Evolutionary conservation across 2,113 vertebrate species (phyloP).

Genomic region (Triplophysa dalaica): DNA sequence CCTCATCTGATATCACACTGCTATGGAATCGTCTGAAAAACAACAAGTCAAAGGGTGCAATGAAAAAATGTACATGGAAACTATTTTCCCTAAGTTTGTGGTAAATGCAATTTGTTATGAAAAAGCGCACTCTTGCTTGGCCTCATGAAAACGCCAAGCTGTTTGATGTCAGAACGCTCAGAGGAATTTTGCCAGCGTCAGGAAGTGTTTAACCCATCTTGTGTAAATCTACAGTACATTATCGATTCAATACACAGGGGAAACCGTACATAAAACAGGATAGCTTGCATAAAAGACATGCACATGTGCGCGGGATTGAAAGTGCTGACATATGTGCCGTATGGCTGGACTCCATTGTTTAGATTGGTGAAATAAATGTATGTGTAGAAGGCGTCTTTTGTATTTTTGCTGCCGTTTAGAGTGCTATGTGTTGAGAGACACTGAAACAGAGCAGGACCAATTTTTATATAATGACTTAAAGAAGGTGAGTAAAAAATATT

Average conservation of each 20-base stretch:
- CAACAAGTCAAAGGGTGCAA: conserved; percentile 45
- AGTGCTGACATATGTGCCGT: background rate
- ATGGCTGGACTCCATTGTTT: background rate
- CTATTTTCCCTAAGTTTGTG: conserved; percentile 48
- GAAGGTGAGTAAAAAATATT: too few species aligned
- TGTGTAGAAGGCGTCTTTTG: background rate
- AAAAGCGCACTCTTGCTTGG: background rate
- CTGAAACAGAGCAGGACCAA: too few species aligned
- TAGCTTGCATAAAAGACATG: background rate
- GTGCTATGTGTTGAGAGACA: background rate
- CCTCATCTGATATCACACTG: conserved; percentile 47
- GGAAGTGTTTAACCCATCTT: conserved; percentile 11
- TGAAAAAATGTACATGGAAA: conserved; percentile 40
- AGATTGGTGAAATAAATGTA: background rate
- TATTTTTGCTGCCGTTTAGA: background rate
- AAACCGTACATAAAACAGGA: conserved; percentile 28
- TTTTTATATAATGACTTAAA: too few species aligned
- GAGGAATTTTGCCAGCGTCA: conserved; percentile 13
- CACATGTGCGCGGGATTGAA: background rate
- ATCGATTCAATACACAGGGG: conserved; percentile 11
- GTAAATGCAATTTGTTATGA: conserved; percentile 52
- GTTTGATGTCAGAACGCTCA: conserved; percentile 6
- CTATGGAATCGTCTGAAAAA: conserved; percentile 17
- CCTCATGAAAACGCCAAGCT: conserved; percentile 20
- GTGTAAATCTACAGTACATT: conserved; percentile 34